Evolutionary conservation across 2,113 vertebrate species (phyloP).

Genomic region (Sterna hirundo): DNA sequence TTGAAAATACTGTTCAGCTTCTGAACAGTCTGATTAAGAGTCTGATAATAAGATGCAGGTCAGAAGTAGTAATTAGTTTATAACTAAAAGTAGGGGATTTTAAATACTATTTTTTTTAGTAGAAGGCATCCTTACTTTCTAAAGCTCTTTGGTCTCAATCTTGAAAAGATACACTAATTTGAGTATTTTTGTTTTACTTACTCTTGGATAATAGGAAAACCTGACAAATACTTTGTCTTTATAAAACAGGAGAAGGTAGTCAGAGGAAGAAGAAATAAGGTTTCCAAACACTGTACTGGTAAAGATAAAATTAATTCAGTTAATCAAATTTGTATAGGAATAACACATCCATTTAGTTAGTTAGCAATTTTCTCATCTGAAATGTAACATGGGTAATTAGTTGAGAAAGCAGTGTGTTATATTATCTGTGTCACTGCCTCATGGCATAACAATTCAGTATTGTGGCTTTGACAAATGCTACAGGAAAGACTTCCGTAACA

Average conservation of each 20-base stretch:
- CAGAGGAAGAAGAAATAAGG: background rate
- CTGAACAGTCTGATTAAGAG: background rate
- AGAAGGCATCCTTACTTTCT: background rate
- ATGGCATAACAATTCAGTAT: background rate
- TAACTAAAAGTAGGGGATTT: background rate
- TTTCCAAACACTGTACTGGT: background rate
- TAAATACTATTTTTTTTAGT: background rate
- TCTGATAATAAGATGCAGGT: background rate
- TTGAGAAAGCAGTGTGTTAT: background rate
- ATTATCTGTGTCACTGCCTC: background rate
- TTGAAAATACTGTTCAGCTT: background rate
- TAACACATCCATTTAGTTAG: background rate
- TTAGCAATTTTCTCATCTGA: background rate
- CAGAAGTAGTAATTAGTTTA: background rate
- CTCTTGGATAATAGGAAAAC: background rate
- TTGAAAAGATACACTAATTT: background rate
- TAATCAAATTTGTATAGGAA: background rate
- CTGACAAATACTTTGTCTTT: background rate
- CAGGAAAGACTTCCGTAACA: background rate
- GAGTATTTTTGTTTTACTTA: background rate
- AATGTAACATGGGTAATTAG: background rate
- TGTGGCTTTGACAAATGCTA: background rate
- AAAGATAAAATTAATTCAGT: background rate
- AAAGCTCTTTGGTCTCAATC: background rate
- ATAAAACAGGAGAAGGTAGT: background rate